Evolutionary conservation across 2,888 invertebrate species (phyloP), one percentile per base, ranked within the genome.

Genomic region (Microdon myrmicae): DNA sequence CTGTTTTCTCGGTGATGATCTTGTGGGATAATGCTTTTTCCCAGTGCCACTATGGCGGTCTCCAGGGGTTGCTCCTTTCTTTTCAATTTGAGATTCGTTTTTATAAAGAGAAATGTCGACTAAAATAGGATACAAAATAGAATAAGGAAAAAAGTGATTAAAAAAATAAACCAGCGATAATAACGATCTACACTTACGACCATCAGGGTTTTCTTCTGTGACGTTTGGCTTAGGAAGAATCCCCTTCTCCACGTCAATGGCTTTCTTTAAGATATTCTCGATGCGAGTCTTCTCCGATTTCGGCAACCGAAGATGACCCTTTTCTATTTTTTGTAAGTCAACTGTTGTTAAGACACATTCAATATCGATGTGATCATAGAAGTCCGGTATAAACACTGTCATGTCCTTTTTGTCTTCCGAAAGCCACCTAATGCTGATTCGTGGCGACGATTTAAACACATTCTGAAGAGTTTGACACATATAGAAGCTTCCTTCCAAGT

Each of bases 381-480:
- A 95, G 81, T 94, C 94, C 0, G 93, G 91, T 58, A 89, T 89
- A 81, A 92, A 94, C 2, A 90, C 86, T 66, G 85, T 85, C 0
- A 80, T 77, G 16, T 82, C 73, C 9, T 68, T 68, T 20, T 72
- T 69, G 43, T 82, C 79, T 75, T 91, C 90, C 0, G 92, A 90
- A 41, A 94, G 81, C 95, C 95, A 95, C 73, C 93, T 89, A 71
- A 95, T 94, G 74, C 89, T 89, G 75, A 94, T 93, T 77, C 89
- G 89, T 56, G 89, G 86, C 20, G 92, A 91, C 37, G 87, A 87
- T 74, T 90, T 90, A 80, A 92, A 93, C 54, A 95, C 90, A 79
- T 95, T 94, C 81, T 94, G 94, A 81, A 90, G 86, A 1, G 93
- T 87, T 79, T 94, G 93, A 77, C 95, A 95, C 54, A 95, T 86